Percentiles rank a stretch among this genome's conserved stretches.
phyloP scores from a whole-genome alignment of 1,140 invertebrate genomes.

The Pogonomyrmex barbatus region DNA sequence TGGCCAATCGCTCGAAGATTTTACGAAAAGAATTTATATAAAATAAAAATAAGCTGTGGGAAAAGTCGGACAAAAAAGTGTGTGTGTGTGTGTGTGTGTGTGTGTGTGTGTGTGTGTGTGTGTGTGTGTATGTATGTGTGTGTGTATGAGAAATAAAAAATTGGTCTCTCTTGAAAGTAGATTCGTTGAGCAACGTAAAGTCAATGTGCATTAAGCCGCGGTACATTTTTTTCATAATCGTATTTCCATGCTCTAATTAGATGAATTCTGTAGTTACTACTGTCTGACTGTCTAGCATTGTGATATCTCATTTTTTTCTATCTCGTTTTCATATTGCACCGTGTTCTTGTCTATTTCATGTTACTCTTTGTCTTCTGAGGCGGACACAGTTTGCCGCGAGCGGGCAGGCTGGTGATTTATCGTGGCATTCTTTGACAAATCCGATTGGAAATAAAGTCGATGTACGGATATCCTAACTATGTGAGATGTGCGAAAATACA shows the following conservation, averaged over 20 bases:
- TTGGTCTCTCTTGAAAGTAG: not conserved
- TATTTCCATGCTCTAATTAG: not conserved
- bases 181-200: not conserved
- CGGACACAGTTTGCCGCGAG: constrained; percentile 13
- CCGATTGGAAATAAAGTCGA: constrained; percentile 9
- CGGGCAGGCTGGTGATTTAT: not conserved
- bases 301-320: not conserved
- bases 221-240: not conserved
- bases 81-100: too few species aligned
- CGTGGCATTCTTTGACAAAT: constrained; percentile 5
- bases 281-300: not conserved
- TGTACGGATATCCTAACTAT: not conserved
- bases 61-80: too few species aligned
- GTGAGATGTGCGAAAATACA: not conserved
- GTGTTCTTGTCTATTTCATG: not conserved
- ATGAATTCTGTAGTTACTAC: not conserved
- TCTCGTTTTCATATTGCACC: not conserved
- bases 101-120: too few species aligned
- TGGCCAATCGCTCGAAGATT: constrained; percentile 56
- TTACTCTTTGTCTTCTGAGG: constrained; percentile 24
- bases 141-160: not conserved
- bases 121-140: too few species aligned
- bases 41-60: not conserved
- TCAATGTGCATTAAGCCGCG: not conserved
- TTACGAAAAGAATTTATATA: constrained; percentile 11